These are phyloP conservation scores for Ophthalmolycus amberensis DNA, from an alignment of 2,113 vertebrate genomes.

Conservation along the genomic window DNA sequence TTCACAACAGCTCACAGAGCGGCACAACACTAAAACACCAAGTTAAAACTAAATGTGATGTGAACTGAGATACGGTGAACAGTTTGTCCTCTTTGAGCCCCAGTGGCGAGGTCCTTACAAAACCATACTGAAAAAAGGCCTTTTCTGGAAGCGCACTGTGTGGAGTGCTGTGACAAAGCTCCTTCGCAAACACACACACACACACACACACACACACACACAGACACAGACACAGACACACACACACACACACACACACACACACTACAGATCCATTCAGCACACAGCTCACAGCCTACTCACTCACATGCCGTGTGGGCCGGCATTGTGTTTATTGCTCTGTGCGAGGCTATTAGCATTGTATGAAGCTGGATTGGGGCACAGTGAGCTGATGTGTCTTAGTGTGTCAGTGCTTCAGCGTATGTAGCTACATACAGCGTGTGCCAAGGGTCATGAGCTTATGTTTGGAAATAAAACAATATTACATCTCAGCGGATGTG, in stretches of 20 bases:
- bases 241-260: slow-evolving; percentile 38
- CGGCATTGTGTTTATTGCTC: slow-evolving; percentile 66
- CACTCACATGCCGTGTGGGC: slow-evolving; percentile 61
- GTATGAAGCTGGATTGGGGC: slow-evolving; percentile 59
- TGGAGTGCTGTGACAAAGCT: slow-evolving; percentile 66
- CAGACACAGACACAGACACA: slow-evolving; percentile 50
- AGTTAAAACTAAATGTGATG: neutral
- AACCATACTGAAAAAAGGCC: slow-evolving; percentile 61
- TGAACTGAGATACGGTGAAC: slow-evolving; percentile 19
- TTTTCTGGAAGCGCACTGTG: slow-evolving; percentile 70
- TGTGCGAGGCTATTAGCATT: slow-evolving; percentile 70
- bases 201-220: slow-evolving; percentile 47
- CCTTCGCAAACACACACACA: slow-evolving; percentile 46
- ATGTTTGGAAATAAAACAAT: slow-evolving; percentile 55
- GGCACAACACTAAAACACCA: neutral
- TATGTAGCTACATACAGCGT: neutral
- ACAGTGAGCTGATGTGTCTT: slow-evolving; percentile 29
- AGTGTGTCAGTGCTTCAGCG: slow-evolving; percentile 22
- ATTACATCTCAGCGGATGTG: slow-evolving; percentile 28
- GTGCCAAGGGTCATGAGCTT: slow-evolving; percentile 23
- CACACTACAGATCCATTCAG: slow-evolving; percentile 58
- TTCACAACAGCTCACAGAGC: neutral
- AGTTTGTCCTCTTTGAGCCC: slow-evolving; percentile 41
- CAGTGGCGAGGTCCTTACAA: slow-evolving; percentile 39
- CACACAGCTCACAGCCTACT: slow-evolving; percentile 59